Evolutionary conservation across 1,140 invertebrate species (phyloP), one percentile per base, ranked within the genome.

Genomic region (Drosophila biarmipes): DNA sequence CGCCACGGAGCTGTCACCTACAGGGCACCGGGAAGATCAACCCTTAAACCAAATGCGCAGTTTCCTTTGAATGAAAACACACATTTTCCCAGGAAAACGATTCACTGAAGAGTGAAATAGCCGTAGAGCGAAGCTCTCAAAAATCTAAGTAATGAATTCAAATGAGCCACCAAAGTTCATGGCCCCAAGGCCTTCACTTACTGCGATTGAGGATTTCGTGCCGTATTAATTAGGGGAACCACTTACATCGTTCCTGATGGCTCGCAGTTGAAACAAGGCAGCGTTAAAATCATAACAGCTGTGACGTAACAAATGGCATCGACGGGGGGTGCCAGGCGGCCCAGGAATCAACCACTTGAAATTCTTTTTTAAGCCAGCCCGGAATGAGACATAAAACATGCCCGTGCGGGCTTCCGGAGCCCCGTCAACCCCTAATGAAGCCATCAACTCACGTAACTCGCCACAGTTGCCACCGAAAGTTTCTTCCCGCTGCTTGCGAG

Each of bases 311-410:
- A 81, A 86, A 86, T 87, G 81, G 67, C 61, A 63, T 17, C 61
- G 34, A 35, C 73, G 57, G 78, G 78, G 80, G 78, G 64, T 68
- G 27, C 31, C 1, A 31, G 19, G n/a, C 27, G 11, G 15, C 67
- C 31, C 37, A 35, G 42, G 48, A 69, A 75, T 73, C 74, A 87
- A 86, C 82, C 82, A 87, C 82, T 87, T 87, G 69, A 86, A 86
- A 69, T 78, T 46, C 80, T 85, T 68, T 73, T 71, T 87, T 69
- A 69, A 69, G 63, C 66, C 51, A 38, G 61, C 68, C 73, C 31
- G 78, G 82, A 86, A 81, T 86, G 80, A 86, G 82, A 87, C 82
- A 87, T 82, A 87, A 86, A 86, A 73, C 73, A 79, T 56, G 69
- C 54, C 48, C 48, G 40, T 63, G 42, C 48, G 56, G 53, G 49